Base-by-base conservation (phyloP, 2,113 vertebrate genomes). In the Gila orcuttii region DNA sequence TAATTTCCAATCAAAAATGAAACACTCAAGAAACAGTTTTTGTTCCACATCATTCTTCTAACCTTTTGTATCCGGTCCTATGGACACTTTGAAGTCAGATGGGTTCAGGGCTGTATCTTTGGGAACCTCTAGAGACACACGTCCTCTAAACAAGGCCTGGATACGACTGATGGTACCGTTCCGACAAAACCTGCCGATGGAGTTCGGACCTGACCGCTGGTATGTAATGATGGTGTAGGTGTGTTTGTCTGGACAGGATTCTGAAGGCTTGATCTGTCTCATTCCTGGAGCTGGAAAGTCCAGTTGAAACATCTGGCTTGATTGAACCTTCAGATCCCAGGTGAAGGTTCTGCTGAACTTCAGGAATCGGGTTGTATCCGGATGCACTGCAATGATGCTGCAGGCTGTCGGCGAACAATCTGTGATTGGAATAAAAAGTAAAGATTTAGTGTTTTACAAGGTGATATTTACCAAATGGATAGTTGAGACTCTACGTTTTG, bases 181-280 rank as follows among this genome's bases (percentile, higher is more conserved):
- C 89, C 92, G 93, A 89, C 98, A 99, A 91, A 98, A 99, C 36
- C 93, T 96, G 21, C 97, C 97, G 0, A 99, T 94, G 73, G 2
- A 91, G 55, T 93, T 91, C 0, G 6, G 68, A 0, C 94, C 91
- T 0, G 5, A 2, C 1, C 94, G 94, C 0, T 94, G 52, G 15
- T 79, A 94, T 52, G 91, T 93, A 0, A 91, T 60, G 42, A 99
- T 85, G 6, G 85, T 89, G 92, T 97, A 97, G 0, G 92, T 95
- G 83, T 96, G 85, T 0, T 88, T 90, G 3, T 97, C 95, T 0
- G 92, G 91, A 89, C 98, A 99, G 0, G 0, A 86, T 3, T 94
- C 91, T 3, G 88, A 89, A 0, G 94, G 94, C 10, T 87, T 83
- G 12, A 97, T 91, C 94, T 99, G 98, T 25, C 86, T 92, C 89